A percentile compares a stretch with the other conserved stretches of the same genome.
Evolutionary conservation across 2,113 vertebrate genomes (phyloP).

Genomic region (Cyanocitta stelleri): DNA sequence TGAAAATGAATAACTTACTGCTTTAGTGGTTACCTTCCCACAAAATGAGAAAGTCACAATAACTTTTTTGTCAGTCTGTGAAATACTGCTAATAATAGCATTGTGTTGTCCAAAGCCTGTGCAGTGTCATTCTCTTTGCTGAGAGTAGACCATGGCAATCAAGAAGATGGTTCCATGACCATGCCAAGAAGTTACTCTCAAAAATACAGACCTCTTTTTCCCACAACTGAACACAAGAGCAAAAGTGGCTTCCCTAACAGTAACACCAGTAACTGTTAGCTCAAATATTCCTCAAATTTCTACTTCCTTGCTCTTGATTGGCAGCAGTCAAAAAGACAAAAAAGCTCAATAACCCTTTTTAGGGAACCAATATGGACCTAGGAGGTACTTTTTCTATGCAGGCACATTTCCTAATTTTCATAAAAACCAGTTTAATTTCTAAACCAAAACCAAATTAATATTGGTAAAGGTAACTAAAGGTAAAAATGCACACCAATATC

Average conservation of each 20-base stretch:
- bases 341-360: background rate
- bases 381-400: background rate
- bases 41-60: background rate
- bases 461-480: accelerated
- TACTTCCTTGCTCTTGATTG: background rate
- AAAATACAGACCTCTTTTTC: background rate
- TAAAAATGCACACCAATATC: background rate
- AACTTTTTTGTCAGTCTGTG: background rate
- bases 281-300: background rate
- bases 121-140: background rate
- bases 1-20: background rate
- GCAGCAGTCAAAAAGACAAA: background rate
- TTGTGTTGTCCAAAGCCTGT: background rate
- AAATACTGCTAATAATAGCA: background rate
- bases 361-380: background rate
- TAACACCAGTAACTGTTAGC: background rate
- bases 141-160: background rate
- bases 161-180: background rate
- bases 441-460: background rate
- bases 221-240: background rate
- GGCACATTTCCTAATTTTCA: background rate
- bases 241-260: background rate
- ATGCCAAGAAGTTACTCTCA: background rate
- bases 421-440: background rate
- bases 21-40: background rate